A percentile compares a stretch with the other conserved stretches of the same genome.
Conservation (phyloP, 2,888 invertebrate genomes). For the Lacanobia wlatinum region DNA sequence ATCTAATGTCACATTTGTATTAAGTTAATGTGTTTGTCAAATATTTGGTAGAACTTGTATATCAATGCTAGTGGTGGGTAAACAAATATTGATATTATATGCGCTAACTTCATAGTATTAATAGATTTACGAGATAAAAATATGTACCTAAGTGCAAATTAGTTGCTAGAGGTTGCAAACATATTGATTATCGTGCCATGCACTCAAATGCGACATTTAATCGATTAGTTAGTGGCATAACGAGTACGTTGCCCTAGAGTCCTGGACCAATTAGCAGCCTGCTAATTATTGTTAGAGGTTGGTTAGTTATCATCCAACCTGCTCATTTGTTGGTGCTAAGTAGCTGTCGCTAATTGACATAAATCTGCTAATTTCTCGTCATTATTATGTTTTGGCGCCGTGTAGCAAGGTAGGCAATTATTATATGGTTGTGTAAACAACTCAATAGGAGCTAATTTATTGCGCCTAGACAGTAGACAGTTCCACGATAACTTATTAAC, state of each 20-base stretch:
- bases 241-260: conserved; percentile 32
- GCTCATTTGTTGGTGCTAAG: conserved; percentile 18
- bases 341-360: conserved; percentile 6
- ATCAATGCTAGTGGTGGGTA: conserved; percentile 25
- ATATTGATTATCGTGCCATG: conserved; percentile 16
- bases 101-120: not conserved
- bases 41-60: conserved; percentile 48
- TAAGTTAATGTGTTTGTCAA: conserved; percentile 52
- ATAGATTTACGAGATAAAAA: not conserved
- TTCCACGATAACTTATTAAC: conserved; percentile 25
- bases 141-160: conserved; percentile 9
- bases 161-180: conserved; percentile 7
- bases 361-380: conserved; percentile 8
- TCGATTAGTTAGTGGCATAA: conserved; percentile 4
- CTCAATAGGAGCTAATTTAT: conserved; percentile 10
- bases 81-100: conserved; percentile 25
- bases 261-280: conserved; percentile 35
- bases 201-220: conserved; percentile 11
- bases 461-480: conserved; percentile 13
- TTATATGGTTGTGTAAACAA: conserved; percentile 12
- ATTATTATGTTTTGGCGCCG: not conserved
- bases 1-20: conserved; percentile 61
- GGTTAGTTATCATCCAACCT: conserved; percentile 12
- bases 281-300: conserved; percentile 44
- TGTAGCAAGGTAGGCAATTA: not conserved